These are phyloP conservation scores for Lucifuga dentata DNA, from an alignment of 2,113 vertebrate genomes.

Conservation along the genomic window DNA sequence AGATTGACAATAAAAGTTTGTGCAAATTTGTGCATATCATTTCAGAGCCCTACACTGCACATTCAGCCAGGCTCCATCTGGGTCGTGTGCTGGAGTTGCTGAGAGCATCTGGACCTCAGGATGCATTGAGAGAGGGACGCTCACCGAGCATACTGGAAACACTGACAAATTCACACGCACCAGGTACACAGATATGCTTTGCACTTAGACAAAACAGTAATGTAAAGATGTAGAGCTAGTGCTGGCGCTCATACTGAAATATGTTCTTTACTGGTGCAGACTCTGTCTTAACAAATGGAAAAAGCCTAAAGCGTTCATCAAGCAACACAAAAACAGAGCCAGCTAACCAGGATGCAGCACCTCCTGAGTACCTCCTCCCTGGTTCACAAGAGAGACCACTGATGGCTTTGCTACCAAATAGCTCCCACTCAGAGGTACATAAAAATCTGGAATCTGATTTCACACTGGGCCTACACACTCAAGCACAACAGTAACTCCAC, in stretches of 20 bases:
- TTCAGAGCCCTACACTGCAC: conserved; percentile 83
- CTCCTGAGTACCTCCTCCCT: conserved; percentile 85
- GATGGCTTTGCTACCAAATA: conserved; percentile 80
- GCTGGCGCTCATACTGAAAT: not conserved
- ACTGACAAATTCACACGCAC: conserved; percentile 74
- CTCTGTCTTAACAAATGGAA: conserved; percentile 64
- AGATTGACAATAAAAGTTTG: not conserved
- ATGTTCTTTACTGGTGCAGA: conserved; percentile 45
- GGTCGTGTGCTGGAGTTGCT: conserved; percentile 83
- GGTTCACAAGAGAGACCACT: conserved; percentile 83
- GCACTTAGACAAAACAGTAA: not conserved
- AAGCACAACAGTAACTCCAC: conserved; percentile 4
- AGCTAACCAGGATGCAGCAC: conserved; percentile 69
- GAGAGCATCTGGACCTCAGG: conserved; percentile 77
- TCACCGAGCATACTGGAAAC: conserved; percentile 82
- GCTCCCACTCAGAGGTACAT: conserved; percentile 64
- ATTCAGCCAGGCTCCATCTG: conserved; percentile 80
- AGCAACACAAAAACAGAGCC: conserved; percentile 79
- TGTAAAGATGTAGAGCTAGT: not conserved
- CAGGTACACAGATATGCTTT: conserved; percentile 58
- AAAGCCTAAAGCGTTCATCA: conserved; percentile 76
- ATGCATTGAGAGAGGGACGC: conserved; percentile 81
- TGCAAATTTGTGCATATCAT: conserved; percentile 5
- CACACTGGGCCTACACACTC: not conserved
- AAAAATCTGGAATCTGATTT: not conserved